phyloP scores from a whole-genome alignment of 2,888 invertebrate genomes.

The Epirrhoe tristata region DNA sequence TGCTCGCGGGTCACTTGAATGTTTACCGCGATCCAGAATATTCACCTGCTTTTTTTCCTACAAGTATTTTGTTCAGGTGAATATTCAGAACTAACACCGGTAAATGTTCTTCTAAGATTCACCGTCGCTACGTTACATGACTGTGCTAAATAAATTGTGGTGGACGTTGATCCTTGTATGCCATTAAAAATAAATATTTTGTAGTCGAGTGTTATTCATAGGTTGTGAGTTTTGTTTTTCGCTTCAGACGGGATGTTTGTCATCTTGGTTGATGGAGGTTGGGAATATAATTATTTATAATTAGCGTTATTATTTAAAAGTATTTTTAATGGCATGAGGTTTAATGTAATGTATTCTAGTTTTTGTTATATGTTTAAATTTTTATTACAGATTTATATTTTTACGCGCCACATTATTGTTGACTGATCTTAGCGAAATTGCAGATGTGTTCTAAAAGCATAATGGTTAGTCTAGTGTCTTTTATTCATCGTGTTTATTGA shows the following conservation, averaged over 20 bases:
- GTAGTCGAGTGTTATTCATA: slow-evolving; percentile 25
- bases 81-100: background rate
- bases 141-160: slow-evolving; percentile 20
- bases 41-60: background rate
- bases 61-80: background rate
- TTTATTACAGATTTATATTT: slow-evolving; percentile 46
- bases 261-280: slow-evolving; percentile 45
- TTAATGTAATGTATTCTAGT: slow-evolving; percentile 43
- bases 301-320: slow-evolving; percentile 44
- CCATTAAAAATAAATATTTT: slow-evolving; percentile 50
- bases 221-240: slow-evolving; percentile 40
- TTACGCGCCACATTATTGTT: slow-evolving; percentile 45
- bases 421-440: slow-evolving; percentile 52
- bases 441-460: slow-evolving; percentile 36
- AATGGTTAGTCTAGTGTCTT: slow-evolving; percentile 33
- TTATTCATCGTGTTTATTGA: slow-evolving; percentile 45
- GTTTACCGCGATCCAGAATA: slow-evolving; percentile 5
- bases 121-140: slow-evolving; percentile 6
- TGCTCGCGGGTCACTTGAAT: slow-evolving; percentile 18
- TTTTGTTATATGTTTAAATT: slow-evolving; percentile 48
- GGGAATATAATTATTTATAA: slow-evolving; percentile 35
- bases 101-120: slow-evolving; percentile 10
- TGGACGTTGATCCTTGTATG: slow-evolving; percentile 42
- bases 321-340: slow-evolving; percentile 55
- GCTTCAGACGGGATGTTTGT: slow-evolving; percentile 40